Base-by-base conservation (phyloP, 2,797 vertebrate genomes). In the Coregonus ussuriensis region DNA sequence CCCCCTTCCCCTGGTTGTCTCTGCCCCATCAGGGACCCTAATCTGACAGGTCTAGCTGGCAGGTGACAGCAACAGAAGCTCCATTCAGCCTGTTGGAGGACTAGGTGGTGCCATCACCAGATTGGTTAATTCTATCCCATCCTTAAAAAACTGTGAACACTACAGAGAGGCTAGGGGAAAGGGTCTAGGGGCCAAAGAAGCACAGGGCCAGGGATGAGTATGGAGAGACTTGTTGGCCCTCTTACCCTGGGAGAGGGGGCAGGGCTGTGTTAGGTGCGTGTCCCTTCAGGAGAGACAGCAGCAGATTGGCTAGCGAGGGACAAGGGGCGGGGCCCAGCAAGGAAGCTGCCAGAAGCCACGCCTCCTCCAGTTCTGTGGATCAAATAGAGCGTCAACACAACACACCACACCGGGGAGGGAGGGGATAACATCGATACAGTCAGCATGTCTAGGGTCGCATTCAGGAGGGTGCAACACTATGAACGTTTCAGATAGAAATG, bases 161-260 rank as follows among this genome's bases (percentile, higher is more conserved):
- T 51, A 72, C 9, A 53, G 29, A 13, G 41, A 13, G 41, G 9
- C 13, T 29, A 14, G 21, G 51, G 25, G 25, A 53, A 31, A 31
- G 25, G 25, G 25, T 31, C 25, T 31, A 15, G 63, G 63, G 63
- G 63, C 29, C 41, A 13, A 29, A 15, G 62, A 65, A 65, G 62
- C 21, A 83, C 74, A 62, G 74, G 79, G 77, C 79, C 78, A 77
- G 80, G 73, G 81, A 85, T 87, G 87, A 84, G 75, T 78, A 84
- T 82, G 82, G 82, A 83, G 83, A 83, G 78, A 81, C 81, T 83
- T 79, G 83, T 68, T 78, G 47, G 81, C 88, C 88, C 87, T 88
- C 88, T 89, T 89, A 88, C 87, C 88, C 88, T 81, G 80, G 81
- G 65, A 86, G 77, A 75, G 85, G 81, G 83, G 85, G 83, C 78